Base-by-base conservation (phyloP, 2,797 vertebrate genomes). In the Sebastes variabilis region DNA sequence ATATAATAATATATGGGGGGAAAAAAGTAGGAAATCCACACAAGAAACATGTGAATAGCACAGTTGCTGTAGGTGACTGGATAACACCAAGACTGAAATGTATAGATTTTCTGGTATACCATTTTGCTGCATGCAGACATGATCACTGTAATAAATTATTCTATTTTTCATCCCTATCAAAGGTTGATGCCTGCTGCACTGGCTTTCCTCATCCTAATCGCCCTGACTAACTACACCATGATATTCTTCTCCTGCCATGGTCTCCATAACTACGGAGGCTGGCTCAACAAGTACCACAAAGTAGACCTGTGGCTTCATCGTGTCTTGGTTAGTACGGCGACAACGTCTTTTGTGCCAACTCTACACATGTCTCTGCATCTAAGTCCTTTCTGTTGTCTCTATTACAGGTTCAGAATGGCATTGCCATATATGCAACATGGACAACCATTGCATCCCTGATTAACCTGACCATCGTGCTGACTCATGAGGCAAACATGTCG, bases 281-380 rank as follows among this genome's bases (percentile, higher is more conserved):
- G 96, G 96, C 88, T 98, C 42, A 78, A 81, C 69, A 96, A 96
- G 86, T 88, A 92, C 71, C 95, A 96, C 84, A 94, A 72, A 89
- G 88, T 70, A 10, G 96, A 97, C n/a, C 94, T 97, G 81, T 97
- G 96, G 96, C 95, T 97, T 65, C 92, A 95, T 52, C 91, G 94
- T 18, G 84, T 96, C 75, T 75, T 97, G 86, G 97, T 97, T 77
- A 83, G 96, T 87, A 9, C 4, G 25, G 6, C 5, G 2, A 2
- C 25, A 32, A 38, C 66, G 13, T 60, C 55, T 4, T 13, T 25
- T 42, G 13, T 9, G 49, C 18, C 24, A 54, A 30, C 24, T 55
- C 10, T 46, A 2, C 49, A 7, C 14, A 29, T 36, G 9, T 38
- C 22, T 66, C 3, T 9, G 8, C n/a, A 24, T 70, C 2, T 20